Evolutionary conservation across 2,797 vertebrate genomes (phyloP), one percentile per base, ranked within the genome.

Genomic region (Pelochelys cantorii): DNA sequence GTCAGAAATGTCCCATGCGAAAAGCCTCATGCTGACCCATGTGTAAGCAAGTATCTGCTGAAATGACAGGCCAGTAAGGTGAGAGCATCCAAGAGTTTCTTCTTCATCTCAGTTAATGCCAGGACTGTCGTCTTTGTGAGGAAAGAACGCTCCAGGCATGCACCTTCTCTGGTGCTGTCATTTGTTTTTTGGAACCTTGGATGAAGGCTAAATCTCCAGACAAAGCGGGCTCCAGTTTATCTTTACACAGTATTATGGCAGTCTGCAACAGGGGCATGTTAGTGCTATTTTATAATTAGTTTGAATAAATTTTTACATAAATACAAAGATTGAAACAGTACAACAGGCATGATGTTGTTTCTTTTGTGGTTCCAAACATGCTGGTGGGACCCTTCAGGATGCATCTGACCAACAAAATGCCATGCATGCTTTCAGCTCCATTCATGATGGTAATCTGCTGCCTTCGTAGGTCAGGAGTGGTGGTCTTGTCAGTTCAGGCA

Each of bases 401-500:
- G 5, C 42, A 77, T 52, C 74, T 77, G 25, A 23, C 74, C 74
- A 77, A 52, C 37, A 17, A 48, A 77, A 52, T 75, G 23, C 74
- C 25, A 48, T 81, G 84, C 0, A 86, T 56, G 0, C 29, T 55
- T 52, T 17, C 7, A 82, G 65, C 54, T 77, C 55, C 52, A 5
- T 34, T 75, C 0, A 0, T 48, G 84, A 22, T 82, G 75, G 1
- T 11, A 52, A 29, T 18, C 3, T 11, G 2, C 12, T 20, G 34
- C 5, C n/a, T 81, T 62, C 60, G 12, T 11, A 59, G 37, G 78
- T 11, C 18, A 18, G 56, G 56, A 93, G 18, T 34, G 23, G 1
- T 11, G 42, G 14, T 37, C 84, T 57, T 83, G 37, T 34, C 27
- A 1, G 1, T 68, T 37, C 18, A 55, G 0, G 31, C 84, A 14